Base-by-base conservation (phyloP, 2,888 invertebrate genomes). In the Dasysyrphus albostriatus region DNA sequence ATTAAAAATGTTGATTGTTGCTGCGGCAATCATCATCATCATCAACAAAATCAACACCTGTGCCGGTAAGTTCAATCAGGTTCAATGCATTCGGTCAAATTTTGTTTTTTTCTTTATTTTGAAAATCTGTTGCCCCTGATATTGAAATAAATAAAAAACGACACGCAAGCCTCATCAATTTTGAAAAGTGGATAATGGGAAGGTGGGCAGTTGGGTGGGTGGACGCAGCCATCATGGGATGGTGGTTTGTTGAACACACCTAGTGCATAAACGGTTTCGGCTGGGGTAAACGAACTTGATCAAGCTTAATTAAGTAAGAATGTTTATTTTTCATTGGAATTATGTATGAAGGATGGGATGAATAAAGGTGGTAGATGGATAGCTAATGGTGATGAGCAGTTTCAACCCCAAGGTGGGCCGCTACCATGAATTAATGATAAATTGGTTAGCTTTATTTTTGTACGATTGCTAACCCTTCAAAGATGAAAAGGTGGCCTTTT, bases 51-150 rank as follows among this genome's bases (percentile, higher is more conserved):
- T 81, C 65, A 77, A 83, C 85, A 89, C 88, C 88, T 89, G 89
- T 76, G 88, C 79, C 83, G 89, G 89, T 89, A 88, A 89, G 89
- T 89, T 59, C 83, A 73, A 81, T 88, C 24, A 70, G 83, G 76
- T 79, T 83, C 79, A 72, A 73, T 77, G 54, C 63, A 76, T 16
- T 49, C 72, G 67, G 19, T 39, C 19, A 12, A 16, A 14, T 19
- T 6, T 63, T 54, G 1, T 63, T 65, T 63, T 1, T 47, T 16
- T 19, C 12, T 51, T 51, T 54, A 29, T 29, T 54, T 29, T 14
- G 29, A 7, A 32, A 54, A 63, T 77, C 49, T 72, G 56, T 73
- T 78, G 81, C 19, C 81, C 81, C 19, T 84, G 84, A 80, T 80
- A 80, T 76, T 84, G 80, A 84, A 76, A 79, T 37, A 29, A 54